Base-by-base conservation (phyloP, 2,797 vertebrate genomes). In the Sebastes vulpes region DNA sequence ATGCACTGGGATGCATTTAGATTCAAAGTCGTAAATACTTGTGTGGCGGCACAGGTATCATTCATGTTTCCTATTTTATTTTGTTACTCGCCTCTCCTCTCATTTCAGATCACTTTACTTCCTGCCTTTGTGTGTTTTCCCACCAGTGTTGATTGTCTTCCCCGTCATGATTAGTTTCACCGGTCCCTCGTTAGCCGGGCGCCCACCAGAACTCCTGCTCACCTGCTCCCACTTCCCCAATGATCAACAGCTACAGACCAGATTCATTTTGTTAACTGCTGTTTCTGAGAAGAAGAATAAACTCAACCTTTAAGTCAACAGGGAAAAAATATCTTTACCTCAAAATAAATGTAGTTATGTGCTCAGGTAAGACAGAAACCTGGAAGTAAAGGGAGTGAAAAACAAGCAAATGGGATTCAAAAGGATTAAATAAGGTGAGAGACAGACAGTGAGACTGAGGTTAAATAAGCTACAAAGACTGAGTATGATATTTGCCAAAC, bases 401-500 rank as follows among this genome's bases (percentile, higher is more conserved):
- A 21, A 38, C 18, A 42, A 38, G 10, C 25, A 25, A 46, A 25
- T 29, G 2, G 4, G 10, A 66, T 72, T 9, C 20, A 25, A 26
- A 35, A 2, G 21, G 20, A 16, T 42, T 21, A 14, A 28, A 35
- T 1, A 16, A 58, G 35, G 14, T 60, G 6, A 48, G 20, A 31
- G 60, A 20, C 5, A 26, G 12, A 38, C 9, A 11, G 72, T 35
- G 54, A 67, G 25, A 11, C n/a, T 9, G 42, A 80, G 25, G 26
- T 26, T n/a, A 65, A 79, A 72, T 32, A 61, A 50, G 25, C 29
- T 29, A 9, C 20, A 61, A 25, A 52, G 29, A 63, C n/a, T 6
- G 16, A 65, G n/a, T 7, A 6, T 12, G 56, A 53, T 60, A 66
- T 75, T 18, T 69, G 16, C 14, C 54, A 61, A 79, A 83, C 29